Evolutionary conservation across 2,797 vertebrate species (phyloP), one percentile per base, ranked within the genome.

Genomic region (Synanceia verrucosa): DNA sequence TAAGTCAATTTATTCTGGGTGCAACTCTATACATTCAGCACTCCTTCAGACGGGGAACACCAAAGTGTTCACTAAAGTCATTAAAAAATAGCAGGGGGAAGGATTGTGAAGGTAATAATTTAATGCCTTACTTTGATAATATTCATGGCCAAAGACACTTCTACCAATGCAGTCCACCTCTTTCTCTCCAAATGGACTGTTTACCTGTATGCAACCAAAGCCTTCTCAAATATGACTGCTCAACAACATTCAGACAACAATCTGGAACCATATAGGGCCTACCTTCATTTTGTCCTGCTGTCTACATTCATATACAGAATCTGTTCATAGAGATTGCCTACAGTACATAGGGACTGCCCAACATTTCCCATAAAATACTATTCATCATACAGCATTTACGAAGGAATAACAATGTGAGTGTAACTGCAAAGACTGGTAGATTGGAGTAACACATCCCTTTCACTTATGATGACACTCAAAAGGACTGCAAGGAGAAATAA

Each of bases 21-120:
- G 47, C 53, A 50, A 50, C 59, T 5, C 31, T 37, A 36, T 66
- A 48, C 56, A 41, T 63, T 73, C 23, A 70, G 18, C 28, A 12
- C 57, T 53, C 55, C 64, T 53, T 44, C 44, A 70, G 11, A 77
- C 46, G 39, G 47, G 47, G 33, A 77, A 26, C 43, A 51, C 62
- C n/a, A n/a, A n/a, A n/a, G n/a, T n/a, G n/a, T 56, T 60, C 61
- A 76, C 69, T 56, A 71, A 36, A 67, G 50, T 67, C 33, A 60
- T 86, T 73, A 81, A 76, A 68, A 65, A 83, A 36, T 76, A 83
- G 73, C 62, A 55, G 65, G 77, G 33, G 41, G 19, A 56, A 24
- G 21, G 13, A 61, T 76, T 77, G 56, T 73, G 34, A 63, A 44
- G 68, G 59, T 63, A 56, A 67, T 70, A 28, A 56, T 50, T 82